These are phyloP conservation scores for Lasius platythorax DNA, from an alignment of 2,888 invertebrate species.

Conservation along the genomic window DNA sequence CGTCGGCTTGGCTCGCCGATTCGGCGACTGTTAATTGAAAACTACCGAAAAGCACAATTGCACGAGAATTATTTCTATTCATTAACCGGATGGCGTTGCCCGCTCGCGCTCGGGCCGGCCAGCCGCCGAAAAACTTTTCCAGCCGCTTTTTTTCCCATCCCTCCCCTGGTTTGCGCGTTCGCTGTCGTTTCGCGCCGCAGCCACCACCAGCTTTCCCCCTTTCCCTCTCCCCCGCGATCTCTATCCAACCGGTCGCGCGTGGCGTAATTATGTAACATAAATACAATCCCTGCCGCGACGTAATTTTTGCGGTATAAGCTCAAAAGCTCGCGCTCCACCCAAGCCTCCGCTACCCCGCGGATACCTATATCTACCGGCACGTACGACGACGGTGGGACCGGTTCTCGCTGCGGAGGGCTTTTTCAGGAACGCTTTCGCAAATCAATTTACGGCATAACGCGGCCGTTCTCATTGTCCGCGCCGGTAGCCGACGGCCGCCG, in stretches of 20 bases:
- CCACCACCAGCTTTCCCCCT: slow-evolving; percentile 27
- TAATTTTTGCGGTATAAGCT: slow-evolving; percentile 85
- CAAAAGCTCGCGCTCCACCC: slow-evolving; percentile 80
- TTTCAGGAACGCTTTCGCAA: slow-evolving; percentile 84
- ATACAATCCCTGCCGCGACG: slow-evolving; percentile 83
- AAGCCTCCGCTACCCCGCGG: slow-evolving; percentile 76
- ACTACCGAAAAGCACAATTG: slow-evolving; percentile 83
- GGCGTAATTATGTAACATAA: slow-evolving; percentile 85
- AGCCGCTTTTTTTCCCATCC: slow-evolving; percentile 57
- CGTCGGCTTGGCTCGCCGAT: slow-evolving; percentile 54
- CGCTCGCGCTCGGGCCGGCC: slow-evolving; percentile 64
- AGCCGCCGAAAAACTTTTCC: slow-evolving; percentile 77
- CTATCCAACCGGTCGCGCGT: slow-evolving; percentile 72
- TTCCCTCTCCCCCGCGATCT: slow-evolving; percentile 21
- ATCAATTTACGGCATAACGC: slow-evolving; percentile 85
- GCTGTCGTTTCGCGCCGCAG: slow-evolving; percentile 49
- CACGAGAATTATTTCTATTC: slow-evolving; percentile 85
- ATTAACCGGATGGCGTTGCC: slow-evolving; percentile 81
- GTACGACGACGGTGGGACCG: slow-evolving; percentile 61
- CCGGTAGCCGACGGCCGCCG: slow-evolving; percentile 74
- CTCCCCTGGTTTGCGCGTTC: slow-evolving; percentile 68
- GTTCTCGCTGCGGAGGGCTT: slow-evolving; percentile 65
- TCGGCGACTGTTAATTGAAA: slow-evolving; percentile 82
- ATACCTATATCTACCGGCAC: slow-evolving; percentile 75
- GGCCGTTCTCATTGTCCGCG: slow-evolving; percentile 83